Evolutionary conservation across 2,113 vertebrate genomes (phyloP), one percentile per base, ranked within the genome.

Genomic region (Bungarus multicinctus): DNA sequence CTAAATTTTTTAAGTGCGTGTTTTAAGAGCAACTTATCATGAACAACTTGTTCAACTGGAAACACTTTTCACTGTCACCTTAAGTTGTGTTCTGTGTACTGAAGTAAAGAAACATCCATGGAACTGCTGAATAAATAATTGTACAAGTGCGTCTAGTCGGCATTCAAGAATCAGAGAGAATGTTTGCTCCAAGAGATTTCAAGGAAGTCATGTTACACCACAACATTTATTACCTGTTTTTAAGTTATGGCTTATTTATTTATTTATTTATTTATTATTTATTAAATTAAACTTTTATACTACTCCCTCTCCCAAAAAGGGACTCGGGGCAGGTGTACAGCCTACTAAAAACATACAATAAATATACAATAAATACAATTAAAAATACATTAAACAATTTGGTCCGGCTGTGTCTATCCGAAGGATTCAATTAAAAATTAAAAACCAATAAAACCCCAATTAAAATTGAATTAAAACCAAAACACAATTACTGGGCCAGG

Each of bases 11-110:
- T 50, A 47, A 81, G 34, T 4, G 47, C 94, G 96, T 97, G 93
- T 97, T 97, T 96, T 96, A 93, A 96, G 95, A 96, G 91, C 87
- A 0, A 1, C 45, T 96, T 97, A 96, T 97, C 96, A 87, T 18
- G 95, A 94, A 87, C 92, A 96, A 96, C 93, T 96, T 90, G 94
- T 94, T 96, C 96, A 94, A 94, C 93, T 25, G 14, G 90, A 94
- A 92, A 95, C 91, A 94, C 94, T 93, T 97, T 95, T 93, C 64
- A 25, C 9, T 90, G 52, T 96, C 92, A 96, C 94, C 96, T 92
- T 97, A 92, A 96, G 93, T 94, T 90, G 30, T 20, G 0, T 45
- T 58, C 93, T 92, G 54, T 85, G 85, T 93, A 85, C 52, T 96
- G 87, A 94, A 96, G 57, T 87, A 16, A 20, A 45, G 50, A 94